Percentiles rank a stretch among this genome's conserved stretches.
Evolutionary conservation across 2,797 vertebrate genomes (phyloP).

Genomic region (Manis javanica): DNA sequence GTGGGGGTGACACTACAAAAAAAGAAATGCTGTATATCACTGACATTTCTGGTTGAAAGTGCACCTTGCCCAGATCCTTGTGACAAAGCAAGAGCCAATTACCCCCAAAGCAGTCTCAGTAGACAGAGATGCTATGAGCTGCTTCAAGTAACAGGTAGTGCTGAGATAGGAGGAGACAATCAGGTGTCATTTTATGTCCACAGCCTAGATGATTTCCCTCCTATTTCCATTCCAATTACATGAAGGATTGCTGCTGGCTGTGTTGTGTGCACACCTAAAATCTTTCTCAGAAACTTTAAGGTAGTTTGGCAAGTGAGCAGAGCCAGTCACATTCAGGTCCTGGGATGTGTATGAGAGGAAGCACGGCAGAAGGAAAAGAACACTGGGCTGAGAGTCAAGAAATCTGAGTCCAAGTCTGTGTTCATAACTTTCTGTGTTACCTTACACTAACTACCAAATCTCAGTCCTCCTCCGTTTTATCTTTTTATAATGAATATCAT

Average conservation of each 20-base stretch:
- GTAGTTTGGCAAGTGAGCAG: not conserved
- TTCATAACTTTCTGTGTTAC: constrained; percentile 7
- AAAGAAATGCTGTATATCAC: not conserved
- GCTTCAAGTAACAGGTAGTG: constrained; percentile 13
- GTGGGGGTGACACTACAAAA: not conserved
- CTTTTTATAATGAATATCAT: not conserved
- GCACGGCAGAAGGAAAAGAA: not conserved
- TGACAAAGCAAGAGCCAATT: constrained; percentile 51
- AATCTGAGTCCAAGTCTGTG: not conserved
- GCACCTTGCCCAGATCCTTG: constrained; percentile 11
- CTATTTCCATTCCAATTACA: constrained; percentile 47
- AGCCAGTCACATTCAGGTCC: not conserved
- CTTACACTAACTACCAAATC: constrained; percentile 20
- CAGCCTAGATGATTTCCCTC: not conserved
- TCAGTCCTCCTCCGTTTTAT: not conserved
- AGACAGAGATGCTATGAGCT: constrained; percentile 2
- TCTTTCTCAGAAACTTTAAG: constrained; percentile 49
- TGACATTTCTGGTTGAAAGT: constrained; percentile 47
- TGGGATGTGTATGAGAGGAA: not conserved
- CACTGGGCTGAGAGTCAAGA: not conserved
- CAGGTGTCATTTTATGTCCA: not conserved
- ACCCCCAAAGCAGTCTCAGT: not conserved
- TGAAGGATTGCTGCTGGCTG: constrained; percentile 33
- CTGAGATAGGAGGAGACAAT: constrained; percentile 56
- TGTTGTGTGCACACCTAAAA: not conserved